Conservation (phyloP, 2,113 vertebrate species). For the Gulo gulo region DNA sequence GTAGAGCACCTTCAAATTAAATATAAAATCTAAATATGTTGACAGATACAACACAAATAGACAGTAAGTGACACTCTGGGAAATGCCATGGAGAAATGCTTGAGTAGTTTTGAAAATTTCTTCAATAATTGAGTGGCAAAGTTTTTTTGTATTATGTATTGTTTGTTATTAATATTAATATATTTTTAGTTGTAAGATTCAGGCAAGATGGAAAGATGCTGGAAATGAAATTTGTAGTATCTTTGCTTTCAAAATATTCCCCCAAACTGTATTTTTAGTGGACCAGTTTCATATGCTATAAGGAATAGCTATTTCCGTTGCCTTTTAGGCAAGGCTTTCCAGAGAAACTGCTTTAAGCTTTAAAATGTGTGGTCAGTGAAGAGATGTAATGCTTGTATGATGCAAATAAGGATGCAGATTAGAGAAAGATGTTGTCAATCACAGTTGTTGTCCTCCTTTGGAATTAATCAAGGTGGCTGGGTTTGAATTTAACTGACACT, state of each 20-base stretch:
- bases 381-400: neutral
- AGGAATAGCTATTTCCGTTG: neutral
- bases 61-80: neutral
- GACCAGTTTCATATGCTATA: neutral
- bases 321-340: neutral
- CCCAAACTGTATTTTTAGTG: neutral
- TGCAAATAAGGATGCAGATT: constrained; percentile 20
- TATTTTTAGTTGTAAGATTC: neutral
- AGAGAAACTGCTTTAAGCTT: neutral
- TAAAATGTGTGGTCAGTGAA: neutral
- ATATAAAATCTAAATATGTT: neutral
- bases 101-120: neutral
- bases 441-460: neutral
- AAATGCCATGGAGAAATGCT: neutral
- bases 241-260: neutral
- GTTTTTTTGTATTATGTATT: neutral
- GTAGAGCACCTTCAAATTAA: neutral
- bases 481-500: constrained; percentile 43
- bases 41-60: neutral
- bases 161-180: constrained; percentile 1
- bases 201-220: neutral
- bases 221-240: neutral
- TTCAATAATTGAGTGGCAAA: neutral
- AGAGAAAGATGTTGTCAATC: neutral
- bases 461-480: constrained; percentile 32